phyloP scores from a whole-genome alignment of 1,140 invertebrate genomes.

The Zaprionus lachaisei region DNA sequence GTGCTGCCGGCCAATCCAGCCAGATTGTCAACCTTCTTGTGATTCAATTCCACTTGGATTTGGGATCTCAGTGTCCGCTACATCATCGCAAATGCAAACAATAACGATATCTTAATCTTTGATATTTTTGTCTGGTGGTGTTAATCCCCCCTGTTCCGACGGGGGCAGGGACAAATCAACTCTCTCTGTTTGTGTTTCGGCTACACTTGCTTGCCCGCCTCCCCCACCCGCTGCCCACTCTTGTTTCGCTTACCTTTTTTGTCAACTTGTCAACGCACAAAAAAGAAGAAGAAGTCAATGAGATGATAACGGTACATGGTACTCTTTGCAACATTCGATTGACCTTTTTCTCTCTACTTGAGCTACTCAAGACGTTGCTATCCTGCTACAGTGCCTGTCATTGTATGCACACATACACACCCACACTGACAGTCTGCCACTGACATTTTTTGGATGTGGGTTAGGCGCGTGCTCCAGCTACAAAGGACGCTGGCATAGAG shows the following conservation, averaged over 20 bases:
- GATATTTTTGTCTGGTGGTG: not conserved
- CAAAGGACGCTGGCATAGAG: not conserved
- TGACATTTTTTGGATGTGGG: constrained; percentile 78
- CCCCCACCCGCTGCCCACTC: not conserved
- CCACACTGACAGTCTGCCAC: constrained; percentile 9
- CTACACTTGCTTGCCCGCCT: not conserved
- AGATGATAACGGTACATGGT: constrained; percentile 37
- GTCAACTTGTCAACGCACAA: constrained; percentile 23
- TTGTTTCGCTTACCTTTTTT: constrained; percentile 1
- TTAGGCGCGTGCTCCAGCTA: constrained; percentile 16
- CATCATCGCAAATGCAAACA: constrained; percentile 6
- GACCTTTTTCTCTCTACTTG: constrained; percentile 35
- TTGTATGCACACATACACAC: constrained; percentile 3
- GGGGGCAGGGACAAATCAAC: not conserved
- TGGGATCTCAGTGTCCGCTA: not conserved
- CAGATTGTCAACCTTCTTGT: not conserved
- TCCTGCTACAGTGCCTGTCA: constrained; percentile 18
- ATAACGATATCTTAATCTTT: constrained; percentile 4
- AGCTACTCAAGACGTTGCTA: constrained; percentile 21
- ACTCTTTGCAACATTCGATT: constrained; percentile 41
- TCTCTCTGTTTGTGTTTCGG: constrained; percentile 8
- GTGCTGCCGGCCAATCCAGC: not conserved
- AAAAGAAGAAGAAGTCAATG: constrained; percentile 22
- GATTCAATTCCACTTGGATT: constrained; percentile 3
- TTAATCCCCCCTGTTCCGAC: not conserved